Evolutionary conservation across 2,797 vertebrate genomes (phyloP), one percentile per base, ranked within the genome.

Genomic region (Rhincodon typus): DNA sequence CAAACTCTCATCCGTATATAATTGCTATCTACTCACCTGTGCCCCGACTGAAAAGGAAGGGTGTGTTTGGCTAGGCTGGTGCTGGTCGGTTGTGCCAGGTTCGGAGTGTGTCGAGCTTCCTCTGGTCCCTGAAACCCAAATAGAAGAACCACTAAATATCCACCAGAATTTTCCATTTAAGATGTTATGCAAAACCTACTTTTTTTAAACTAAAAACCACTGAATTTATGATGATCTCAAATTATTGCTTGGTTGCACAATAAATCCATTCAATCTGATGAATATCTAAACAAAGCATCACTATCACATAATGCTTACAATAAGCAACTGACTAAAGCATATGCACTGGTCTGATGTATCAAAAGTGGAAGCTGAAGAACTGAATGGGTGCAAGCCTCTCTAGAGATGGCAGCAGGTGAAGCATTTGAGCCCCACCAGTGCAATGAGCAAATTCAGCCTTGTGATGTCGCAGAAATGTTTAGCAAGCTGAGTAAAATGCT

Each of bases 21-120:
- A 72, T 21, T 23, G 30, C 57, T 96, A 96, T 95, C 96, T 96
- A 98, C 98, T 97, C 96, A 99, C 99, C 98, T 99, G 99, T 96
- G 98, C 98, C 96, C 98, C 99, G 97, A 99, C 98, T 1, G 98
- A 97, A 97, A 98, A 99, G 0, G 98, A 96, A 42, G 98, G 98
- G 96, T 99, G 99, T 94, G 98, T 97, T 97, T 99, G 99, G 96
- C 98, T 97, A 96, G 98, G 97, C 50, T 98, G 98, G 96, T 98
- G 98, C 96, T 98, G 99, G 96, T 99, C 99, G 96, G 98, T 98
- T 82, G 98, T 98, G 97, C 98, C 98, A 34, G 98, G 96, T 96
- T 99, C 98, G 96, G 98, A 98, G 96, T 98, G 97, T 96, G 97
- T 97, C 0, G 98, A 97, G 96, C 98, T 99, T 97, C 98, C 99